Evolutionary conservation across 2,888 invertebrate species (phyloP).

Genomic region (Baccha elongata): DNA sequence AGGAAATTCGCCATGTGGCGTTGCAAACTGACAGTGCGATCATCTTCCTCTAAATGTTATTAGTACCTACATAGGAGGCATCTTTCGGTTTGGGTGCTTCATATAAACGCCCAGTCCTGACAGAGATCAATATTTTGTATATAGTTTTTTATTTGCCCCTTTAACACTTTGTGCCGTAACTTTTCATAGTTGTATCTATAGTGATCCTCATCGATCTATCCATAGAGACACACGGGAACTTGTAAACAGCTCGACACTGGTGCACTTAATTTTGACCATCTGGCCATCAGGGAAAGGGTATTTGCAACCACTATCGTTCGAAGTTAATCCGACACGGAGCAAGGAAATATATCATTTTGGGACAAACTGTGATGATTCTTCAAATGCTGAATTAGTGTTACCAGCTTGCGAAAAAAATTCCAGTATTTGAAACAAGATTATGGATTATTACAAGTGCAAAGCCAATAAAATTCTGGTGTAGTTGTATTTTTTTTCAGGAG

Average conservation of each 20-base stretch:
- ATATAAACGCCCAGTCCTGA: slow-evolving; percentile 59
- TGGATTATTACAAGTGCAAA: too few relatives aligned
- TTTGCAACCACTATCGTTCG: slow-evolving; percentile 20
- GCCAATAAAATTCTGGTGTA: too few relatives aligned
- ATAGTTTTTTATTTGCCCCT: not conserved
- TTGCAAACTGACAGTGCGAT: slow-evolving; percentile 51
- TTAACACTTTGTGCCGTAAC: slow-evolving; percentile 23
- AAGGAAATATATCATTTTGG: slow-evolving; percentile 69
- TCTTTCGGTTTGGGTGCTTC: slow-evolving; percentile 48
- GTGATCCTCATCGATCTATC: slow-evolving; percentile 69
- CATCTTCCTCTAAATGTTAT: slow-evolving; percentile 8
- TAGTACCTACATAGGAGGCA: too few relatives aligned
- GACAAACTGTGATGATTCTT: slow-evolving; percentile 62
- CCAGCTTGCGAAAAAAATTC: too few relatives aligned
- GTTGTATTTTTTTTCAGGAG: too few relatives aligned
- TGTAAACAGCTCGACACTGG: slow-evolving; percentile 46
- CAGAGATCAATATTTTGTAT: slow-evolving; percentile 69
- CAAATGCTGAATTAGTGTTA: not conserved
- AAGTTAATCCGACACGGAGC: slow-evolving; percentile 65
- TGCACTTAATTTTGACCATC: slow-evolving; percentile 70
- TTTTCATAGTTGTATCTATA: not conserved
- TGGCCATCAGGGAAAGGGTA: slow-evolving; percentile 23
- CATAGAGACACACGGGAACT: slow-evolving; percentile 41
- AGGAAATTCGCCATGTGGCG: slow-evolving; percentile 74
- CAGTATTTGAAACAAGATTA: too few relatives aligned